phyloP scores from a whole-genome alignment of 2,888 invertebrate genomes.

The Andrena bicolor region DNA sequence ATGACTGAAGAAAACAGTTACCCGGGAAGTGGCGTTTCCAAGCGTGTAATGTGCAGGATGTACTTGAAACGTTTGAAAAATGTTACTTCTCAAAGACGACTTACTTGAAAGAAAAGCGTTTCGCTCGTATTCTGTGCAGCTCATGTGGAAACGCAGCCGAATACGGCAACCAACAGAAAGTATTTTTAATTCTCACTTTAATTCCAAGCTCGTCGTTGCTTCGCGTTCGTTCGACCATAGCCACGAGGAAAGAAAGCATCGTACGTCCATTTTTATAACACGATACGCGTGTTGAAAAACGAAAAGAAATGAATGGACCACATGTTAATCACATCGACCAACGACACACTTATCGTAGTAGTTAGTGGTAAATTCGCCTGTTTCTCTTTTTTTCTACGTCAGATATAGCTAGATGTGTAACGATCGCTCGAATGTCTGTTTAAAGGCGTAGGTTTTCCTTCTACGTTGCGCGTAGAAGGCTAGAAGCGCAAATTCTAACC shows the following conservation, averaged over 20 bases:
- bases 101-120: not conserved
- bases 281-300: too few species aligned
- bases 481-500: conserved; percentile 15
- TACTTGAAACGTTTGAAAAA: not conserved
- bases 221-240: not conserved
- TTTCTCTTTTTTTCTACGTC: conserved; percentile 28
- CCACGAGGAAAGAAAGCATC: not conserved
- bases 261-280: not conserved
- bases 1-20: conserved; percentile 18
- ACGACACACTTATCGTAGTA: conserved; percentile 52
- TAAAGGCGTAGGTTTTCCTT: not conserved
- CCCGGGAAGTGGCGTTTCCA: not conserved
- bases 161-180: conserved; percentile 22
- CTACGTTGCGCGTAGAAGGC: not conserved
- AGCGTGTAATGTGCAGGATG: not conserved
- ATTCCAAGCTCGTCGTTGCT: conserved; percentile 40
- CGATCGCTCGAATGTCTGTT: not conserved
- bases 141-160: not conserved
- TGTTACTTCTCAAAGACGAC: not conserved
- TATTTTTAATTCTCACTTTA: conserved; percentile 41
- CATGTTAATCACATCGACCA: conserved; percentile 28
- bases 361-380: conserved; percentile 35
- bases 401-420: conserved; percentile 28
- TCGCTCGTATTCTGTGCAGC: not conserved
- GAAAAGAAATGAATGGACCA: not conserved